Evolutionary conservation across 2,797 vertebrate genomes (phyloP), one percentile per base, ranked within the genome.

Genomic region (Kryptolebias ocellatus): DNA sequence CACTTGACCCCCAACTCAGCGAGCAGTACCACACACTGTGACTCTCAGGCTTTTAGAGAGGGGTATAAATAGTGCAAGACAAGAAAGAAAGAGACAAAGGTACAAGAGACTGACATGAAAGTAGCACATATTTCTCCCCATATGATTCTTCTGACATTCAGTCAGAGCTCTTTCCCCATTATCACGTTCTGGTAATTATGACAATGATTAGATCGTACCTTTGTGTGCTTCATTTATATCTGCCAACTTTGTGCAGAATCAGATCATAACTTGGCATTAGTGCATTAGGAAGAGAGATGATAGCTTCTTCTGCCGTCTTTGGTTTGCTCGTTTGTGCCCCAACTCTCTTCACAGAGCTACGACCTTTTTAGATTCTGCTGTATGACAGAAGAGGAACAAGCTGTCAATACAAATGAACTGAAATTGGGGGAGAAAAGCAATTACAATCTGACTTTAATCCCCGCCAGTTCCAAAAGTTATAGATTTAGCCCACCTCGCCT

Each of bases 371-470:
- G 79, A 74, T 80, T 69, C 74, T 34, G 65, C 82, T 47, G 64
- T 70, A 67, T 65, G 80, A 80, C 80, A 81, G 62, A 72, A 47
- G 74, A 75, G 77, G 80, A 87, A 89, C 88, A 89, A 87, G 85
- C 72, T 79, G 81, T 90, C 89, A 90, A 89, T 89, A 91, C 82
- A 87, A 90, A 91, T 89, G 80, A 88, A 89, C 77, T 55, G 72
- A 74, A 72, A 62, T 73, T 70, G 34, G 50, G 31, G 14, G 37
- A 65, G 67, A 76, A 85, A 88, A 83, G 84, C 83, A 90, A 91
- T 92, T 90, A 89, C 79, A 87, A 88, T 90, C 81, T 86, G 72
- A 60, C 70, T 87, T 85, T 90, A 91, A 93, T 91, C 89, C 90
- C 68, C 39, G 57, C 70, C 68, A 73, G 78, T 81, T 80, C 66